Conservation (phyloP, 2,113 vertebrate genomes). For the Dissostichus mawsoni region DNA sequence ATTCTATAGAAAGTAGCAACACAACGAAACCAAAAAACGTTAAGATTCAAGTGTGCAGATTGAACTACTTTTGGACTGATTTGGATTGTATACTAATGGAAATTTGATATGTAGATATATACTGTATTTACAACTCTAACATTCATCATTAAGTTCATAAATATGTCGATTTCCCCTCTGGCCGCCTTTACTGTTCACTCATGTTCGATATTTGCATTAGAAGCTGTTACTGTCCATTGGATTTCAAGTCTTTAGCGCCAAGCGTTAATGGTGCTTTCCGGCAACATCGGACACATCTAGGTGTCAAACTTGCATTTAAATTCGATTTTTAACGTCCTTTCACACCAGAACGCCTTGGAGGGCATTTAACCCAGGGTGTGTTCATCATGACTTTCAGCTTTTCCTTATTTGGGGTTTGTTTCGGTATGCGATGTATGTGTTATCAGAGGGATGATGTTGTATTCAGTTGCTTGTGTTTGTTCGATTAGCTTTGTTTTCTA, state of each 20-base stretch:
- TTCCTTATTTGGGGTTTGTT: background rate
- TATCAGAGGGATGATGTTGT: background rate
- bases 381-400: background rate
- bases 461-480: background rate
- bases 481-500: background rate
- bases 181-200: slow-evolving; percentile 4
- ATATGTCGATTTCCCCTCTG: background rate
- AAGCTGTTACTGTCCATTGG: slow-evolving; percentile 12
- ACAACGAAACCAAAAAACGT: no score
- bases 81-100: background rate
- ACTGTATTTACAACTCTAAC: background rate
- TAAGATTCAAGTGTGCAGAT: no score
- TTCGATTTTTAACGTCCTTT: slow-evolving; percentile 2
- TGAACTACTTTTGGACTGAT: no score
- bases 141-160: background rate
- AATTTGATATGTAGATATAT: no score
- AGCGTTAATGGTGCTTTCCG: slow-evolving; percentile 23
- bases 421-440: no score
- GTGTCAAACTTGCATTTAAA: background rate
- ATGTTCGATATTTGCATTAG: slow-evolving; percentile 11
- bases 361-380: background rate
- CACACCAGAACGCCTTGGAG: background rate
- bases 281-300: background rate
- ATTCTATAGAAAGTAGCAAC: no score
- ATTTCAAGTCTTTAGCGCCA: slow-evolving; percentile 13